These are phyloP conservation scores for Adelges cooleyi DNA, from an alignment of 1,140 invertebrate genomes.

Conservation along the genomic window DNA sequence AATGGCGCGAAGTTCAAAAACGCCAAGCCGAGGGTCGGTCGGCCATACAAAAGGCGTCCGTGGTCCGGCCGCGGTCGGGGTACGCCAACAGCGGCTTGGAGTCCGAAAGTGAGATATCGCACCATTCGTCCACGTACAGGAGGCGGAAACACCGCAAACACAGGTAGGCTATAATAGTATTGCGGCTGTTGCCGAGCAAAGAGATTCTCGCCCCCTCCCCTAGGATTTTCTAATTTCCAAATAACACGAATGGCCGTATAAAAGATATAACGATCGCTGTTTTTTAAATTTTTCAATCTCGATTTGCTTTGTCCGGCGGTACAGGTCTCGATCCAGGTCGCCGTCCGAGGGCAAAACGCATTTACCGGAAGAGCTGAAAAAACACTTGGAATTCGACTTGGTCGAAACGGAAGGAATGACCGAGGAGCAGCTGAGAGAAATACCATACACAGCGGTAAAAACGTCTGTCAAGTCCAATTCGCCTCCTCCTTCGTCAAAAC, in stretches of 20 bases:
- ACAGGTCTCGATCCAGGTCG: constrained; percentile 53
- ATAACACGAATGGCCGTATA: too few relatives aligned
- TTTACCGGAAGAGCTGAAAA: constrained; percentile 45
- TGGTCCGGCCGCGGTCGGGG: constrained; percentile 40
- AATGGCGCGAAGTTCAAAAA: constrained; percentile 74
- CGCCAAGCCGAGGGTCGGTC: constrained; percentile 51
- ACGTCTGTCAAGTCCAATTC: constrained; percentile 37
- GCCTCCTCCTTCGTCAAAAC: constrained; percentile 35
- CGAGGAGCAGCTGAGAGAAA: constrained; percentile 76
- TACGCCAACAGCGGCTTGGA: constrained; percentile 42
- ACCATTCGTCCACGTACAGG: constrained; percentile 41
- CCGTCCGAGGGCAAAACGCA: constrained; percentile 53
- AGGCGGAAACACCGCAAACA: constrained; percentile 53
- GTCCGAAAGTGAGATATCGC: constrained; percentile 41
- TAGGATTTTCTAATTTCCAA: too few relatives aligned
- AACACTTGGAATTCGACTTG: constrained; percentile 77
- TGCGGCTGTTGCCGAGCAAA: too few relatives aligned
- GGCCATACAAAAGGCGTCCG: constrained; percentile 52
- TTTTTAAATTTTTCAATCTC: too few relatives aligned
- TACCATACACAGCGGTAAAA: constrained; percentile 80
- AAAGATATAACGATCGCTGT: too few relatives aligned
- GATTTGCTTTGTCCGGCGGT: too few relatives aligned
- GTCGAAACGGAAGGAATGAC: constrained; percentile 80
- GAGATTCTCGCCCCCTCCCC: too few relatives aligned
- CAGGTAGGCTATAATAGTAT: too few relatives aligned